Percentiles rank a stretch among this genome's conserved stretches.
phyloP scores from a whole-genome alignment of 2,113 vertebrate species.

The Anarrhichthys ocellatus region DNA sequence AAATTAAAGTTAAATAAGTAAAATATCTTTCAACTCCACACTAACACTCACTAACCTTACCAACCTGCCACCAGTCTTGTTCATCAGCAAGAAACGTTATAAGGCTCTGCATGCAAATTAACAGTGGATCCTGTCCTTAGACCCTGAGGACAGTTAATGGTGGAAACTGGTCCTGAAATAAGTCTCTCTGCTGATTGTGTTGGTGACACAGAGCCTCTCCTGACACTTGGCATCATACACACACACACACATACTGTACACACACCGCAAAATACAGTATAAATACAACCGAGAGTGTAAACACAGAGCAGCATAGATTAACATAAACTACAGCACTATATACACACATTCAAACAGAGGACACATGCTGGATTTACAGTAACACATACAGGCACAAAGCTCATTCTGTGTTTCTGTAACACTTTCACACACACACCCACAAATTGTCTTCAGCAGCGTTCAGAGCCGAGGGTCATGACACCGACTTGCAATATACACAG shows the following conservation, averaged over 20 bases:
- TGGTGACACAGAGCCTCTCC: slow-evolving; percentile 60
- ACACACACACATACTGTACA: slow-evolving; percentile 6
- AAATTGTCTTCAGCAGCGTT: slow-evolving; percentile 15
- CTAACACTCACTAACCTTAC: not conserved
- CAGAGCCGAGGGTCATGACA: slow-evolving; percentile 59
- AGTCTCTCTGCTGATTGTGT: slow-evolving; percentile 71
- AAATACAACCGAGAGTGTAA: slow-evolving; percentile 28
- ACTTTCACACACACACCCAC: slow-evolving; percentile 19
- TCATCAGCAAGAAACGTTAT: not conserved
- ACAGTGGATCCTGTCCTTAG: slow-evolving; percentile 37
- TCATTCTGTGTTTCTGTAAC: not conserved
- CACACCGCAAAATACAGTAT: slow-evolving; percentile 22
- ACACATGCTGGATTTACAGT: slow-evolving; percentile 40
- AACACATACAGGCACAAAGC: slow-evolving; percentile 1
- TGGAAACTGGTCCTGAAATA: slow-evolving; percentile 73
- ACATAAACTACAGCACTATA: slow-evolving; percentile 21
- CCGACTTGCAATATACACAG: slow-evolving; percentile 37
- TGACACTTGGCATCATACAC: slow-evolving; percentile 49
- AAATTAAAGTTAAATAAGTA: too few species aligned
- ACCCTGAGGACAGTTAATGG: slow-evolving; percentile 59
- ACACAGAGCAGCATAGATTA: slow-evolving; percentile 33
- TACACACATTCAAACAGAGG: slow-evolving; percentile 40
- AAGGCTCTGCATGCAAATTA: slow-evolving; percentile 27
- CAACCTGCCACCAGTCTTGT: not conserved
- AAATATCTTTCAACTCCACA: not conserved